These are phyloP conservation scores for Rhipidura dahli DNA, from an alignment of 2,113 vertebrate species.

Conservation along the genomic window DNA sequence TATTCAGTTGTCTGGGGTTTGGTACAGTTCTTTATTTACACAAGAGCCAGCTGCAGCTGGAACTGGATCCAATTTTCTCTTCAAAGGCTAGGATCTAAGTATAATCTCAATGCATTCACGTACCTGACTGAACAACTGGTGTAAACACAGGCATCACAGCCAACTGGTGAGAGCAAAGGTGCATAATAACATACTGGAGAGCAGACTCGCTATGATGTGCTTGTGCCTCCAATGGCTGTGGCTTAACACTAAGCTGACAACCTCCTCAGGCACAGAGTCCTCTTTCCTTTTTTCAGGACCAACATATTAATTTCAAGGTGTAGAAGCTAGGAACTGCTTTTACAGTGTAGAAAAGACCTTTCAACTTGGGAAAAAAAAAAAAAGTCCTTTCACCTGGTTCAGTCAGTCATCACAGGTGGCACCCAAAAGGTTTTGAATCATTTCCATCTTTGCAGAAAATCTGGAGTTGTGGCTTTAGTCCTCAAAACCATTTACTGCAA, in stretches of 20 bases:
- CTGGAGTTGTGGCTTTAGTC: not conserved
- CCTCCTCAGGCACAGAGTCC: not conserved
- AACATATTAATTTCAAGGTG: not conserved
- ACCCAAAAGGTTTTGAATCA: not conserved
- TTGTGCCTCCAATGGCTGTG: not conserved
- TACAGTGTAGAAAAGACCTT: not conserved
- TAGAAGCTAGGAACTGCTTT: not conserved
- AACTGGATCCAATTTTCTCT: not conserved
- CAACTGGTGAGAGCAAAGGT: not conserved
- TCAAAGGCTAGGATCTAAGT: not conserved
- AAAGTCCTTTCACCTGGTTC: not conserved
- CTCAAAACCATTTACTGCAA: not conserved
- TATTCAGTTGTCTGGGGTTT: not conserved
- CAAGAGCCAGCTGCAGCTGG: not conserved
- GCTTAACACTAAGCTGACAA: not conserved
- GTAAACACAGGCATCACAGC: not conserved
- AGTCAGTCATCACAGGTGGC: not conserved
- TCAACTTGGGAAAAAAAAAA: not conserved
- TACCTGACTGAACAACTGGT: not conserved
- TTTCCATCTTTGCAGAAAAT: not conserved
- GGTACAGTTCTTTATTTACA: not conserved
- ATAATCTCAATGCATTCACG: not conserved
- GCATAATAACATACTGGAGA: fast-evolving
- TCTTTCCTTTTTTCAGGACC: not conserved
- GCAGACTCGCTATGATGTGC: not conserved